Evolutionary conservation across 2,888 invertebrate species (phyloP).

Genomic region (Hermodice carunculata): DNA sequence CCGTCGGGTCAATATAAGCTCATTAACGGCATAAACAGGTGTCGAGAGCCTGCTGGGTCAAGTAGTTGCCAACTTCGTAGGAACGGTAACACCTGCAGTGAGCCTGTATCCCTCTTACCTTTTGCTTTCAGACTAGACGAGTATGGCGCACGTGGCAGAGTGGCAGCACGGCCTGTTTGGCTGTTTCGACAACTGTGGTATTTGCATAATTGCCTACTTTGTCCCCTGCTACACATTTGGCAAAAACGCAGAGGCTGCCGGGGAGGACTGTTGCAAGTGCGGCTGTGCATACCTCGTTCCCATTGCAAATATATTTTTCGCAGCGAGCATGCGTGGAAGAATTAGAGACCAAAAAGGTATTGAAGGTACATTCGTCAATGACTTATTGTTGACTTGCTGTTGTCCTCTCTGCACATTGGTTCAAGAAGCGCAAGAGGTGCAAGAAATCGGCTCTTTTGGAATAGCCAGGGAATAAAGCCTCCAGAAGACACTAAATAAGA

Average conservation of each 20-base stretch:
- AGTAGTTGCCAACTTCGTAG: too few species aligned
- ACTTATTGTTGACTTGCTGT: slow-evolving; percentile 52
- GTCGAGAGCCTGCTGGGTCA: too few species aligned
- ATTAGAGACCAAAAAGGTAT: slow-evolving; percentile 57
- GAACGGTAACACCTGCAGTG: too few species aligned
- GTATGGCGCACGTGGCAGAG: too few species aligned
- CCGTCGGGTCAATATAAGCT: too few species aligned
- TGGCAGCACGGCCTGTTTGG: slow-evolving; percentile 57
- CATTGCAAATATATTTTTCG: slow-evolving; percentile 47
- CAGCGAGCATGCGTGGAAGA: slow-evolving; percentile 50
- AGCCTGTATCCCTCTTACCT: too few species aligned
- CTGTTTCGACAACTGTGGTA: slow-evolving; percentile 62
- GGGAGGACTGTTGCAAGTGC: slow-evolving; percentile 61
- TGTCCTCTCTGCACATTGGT: slow-evolving; percentile 54
- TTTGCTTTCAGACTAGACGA: too few species aligned
- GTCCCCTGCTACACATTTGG: slow-evolving; percentile 65
- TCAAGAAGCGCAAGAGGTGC: slow-evolving; percentile 53
- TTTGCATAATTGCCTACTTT: slow-evolving; percentile 62
- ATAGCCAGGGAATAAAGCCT: too few species aligned
- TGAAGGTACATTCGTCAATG: slow-evolving; percentile 48
- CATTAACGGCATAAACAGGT: too few species aligned
- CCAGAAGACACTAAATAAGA: too few species aligned
- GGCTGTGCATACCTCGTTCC: slow-evolving; percentile 54
- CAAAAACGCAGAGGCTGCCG: slow-evolving; percentile 63
- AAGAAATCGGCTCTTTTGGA: not conserved